Base-by-base conservation (phyloP, 1,140 invertebrate species). In the Triops cancriformis region DNA sequence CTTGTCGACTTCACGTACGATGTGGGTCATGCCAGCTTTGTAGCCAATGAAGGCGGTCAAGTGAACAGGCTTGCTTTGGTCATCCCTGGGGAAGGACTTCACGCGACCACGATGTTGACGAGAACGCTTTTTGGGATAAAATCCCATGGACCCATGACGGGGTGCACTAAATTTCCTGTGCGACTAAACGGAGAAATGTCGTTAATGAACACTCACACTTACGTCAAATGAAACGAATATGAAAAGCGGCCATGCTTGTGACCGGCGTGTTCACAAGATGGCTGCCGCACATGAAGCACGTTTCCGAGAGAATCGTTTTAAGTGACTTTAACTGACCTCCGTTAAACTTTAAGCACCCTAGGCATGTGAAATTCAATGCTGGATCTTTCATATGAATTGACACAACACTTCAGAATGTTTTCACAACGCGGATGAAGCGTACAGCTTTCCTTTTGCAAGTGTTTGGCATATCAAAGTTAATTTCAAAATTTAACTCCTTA, bases 31-130 rank as follows among this genome's bases (percentile, higher is more conserved):
- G 85, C 98, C 98, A 85, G 98, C 97, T 86, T 99, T 99, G 86
- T 98, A 99, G 73, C 93, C 96, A 80, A 99, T 89, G 85, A 99
- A 99, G 77, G 97, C 94, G 7, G 98, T 99, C 45, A 99, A 87
- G 88, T 99, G 98, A 6, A 99, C 94, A 42, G 98, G 98, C 85
- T 99, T 99, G 80, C 85, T 90, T 26, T 91, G 88, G 84, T 99
- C 96, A 92, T 99, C 98, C 84, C 97, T 98, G n/a, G 98, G 98
- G 88, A 99, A 99, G 80, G 98, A 94, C 94, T 99, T 99, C 75
- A 97, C 94, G 86, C 98, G 98, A 83, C 98, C 98, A 88, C 97
- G 93, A 90, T 98, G 95, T 84, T 96, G 91, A 79, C 89, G 90
- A 78, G 94, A 93, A 81, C 98, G 90, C 87, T 99, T 99, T 87